Base-by-base conservation (phyloP, 2,797 vertebrate genomes). In the Oreortyx pictus region DNA sequence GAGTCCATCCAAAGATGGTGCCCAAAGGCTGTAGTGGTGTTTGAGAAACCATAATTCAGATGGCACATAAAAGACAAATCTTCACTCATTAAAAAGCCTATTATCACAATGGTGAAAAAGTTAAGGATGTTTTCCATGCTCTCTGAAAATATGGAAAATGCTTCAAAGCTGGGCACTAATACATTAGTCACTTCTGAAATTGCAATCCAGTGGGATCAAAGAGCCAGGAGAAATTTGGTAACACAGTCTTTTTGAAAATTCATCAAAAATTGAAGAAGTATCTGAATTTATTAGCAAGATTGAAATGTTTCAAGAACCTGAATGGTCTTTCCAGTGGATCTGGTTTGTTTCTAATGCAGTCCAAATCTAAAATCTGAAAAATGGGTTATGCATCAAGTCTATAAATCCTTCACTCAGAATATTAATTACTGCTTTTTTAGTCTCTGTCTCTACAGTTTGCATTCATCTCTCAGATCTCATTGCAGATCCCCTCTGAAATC, bases 1-100 rank as follows among this genome's bases (percentile, higher is more conserved):
- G 14, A 76, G 7, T 12, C 35, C 61, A 77, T 35, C 50, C 50
- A 72, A 75, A 77, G 65, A 27, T 14, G 24, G 31, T 80, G 31
- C 33, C 65, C 41, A 29, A 47, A 24, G 43, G 59, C 43, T 87
- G 14, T 12, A 47, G 43, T 8, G 15, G 31, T 59, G 35, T 33
- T 35, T 79, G 43, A 62, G 88, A 78, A 90, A 14, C 16, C 47
- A 5, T n/a, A 44, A 91, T 81, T 93, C 68, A 75, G 43, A 22
- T 70, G 17, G 68, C 54, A 46, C 16, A 29, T 31, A 31, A 67
- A 71, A 78, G 60, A 71, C 25, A 72, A 59, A 33, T 37, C 66
- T 66, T 68, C 46, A 74, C 49, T 91, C 75, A 92, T 95, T 96
- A 89, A 27, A 18, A 75, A 89, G 66, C 50, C 81, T 82, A 92